Base-by-base conservation (phyloP, 2,888 invertebrate species). In the Clepsis dumicolana region DNA sequence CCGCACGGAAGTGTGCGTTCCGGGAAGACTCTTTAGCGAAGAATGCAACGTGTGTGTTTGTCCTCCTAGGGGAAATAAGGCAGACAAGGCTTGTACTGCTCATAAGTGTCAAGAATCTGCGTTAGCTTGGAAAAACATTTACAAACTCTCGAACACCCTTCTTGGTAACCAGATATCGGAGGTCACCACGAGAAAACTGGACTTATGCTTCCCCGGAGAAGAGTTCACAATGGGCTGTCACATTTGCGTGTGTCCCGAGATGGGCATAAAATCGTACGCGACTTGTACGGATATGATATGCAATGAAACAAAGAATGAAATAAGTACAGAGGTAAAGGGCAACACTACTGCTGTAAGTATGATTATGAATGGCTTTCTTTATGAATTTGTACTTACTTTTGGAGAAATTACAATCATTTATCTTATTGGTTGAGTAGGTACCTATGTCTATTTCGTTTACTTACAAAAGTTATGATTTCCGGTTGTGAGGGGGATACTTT, bases 31-130 rank as follows among this genome's bases (percentile, higher is more conserved):
- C 1, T 94, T 93, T 69, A 88, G 87, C 59, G 83, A 87, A 4
- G 87, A 84, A 24, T 94, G 94, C 69, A 93, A 93, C 65, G 86
- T 91, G 0, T 94, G 94, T 64, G 80, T 91, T 0, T 94, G 94
- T 70, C 90, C 93, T 21, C 84, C 84, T 0, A 89, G 88, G 59
- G 91, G 93, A 0, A 76, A 88, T 12, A 91, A 87, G 69, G 71
- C 71, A 4, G 88, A 88, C 18, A 84, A 77, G 71, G 86, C 83
- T 0, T 93, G 93, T 57, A 90, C 91, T 0, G 84, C 86, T 3
- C 80, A 86, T 48, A 81, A 75, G 0, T 93, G 93, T 48, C 64
- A 75, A 0, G 84, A 83, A n/a, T 54, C 72, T 0, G 82, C 80
- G 14, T 73, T 80, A 0, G 78, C 84, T 2, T 85, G 87, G 79